Percentiles rank a stretch among this genome's conserved stretches.
phyloP scores from a whole-genome alignment of 2,113 vertebrate genomes.

The Periophthalmodon schlosseri region DNA sequence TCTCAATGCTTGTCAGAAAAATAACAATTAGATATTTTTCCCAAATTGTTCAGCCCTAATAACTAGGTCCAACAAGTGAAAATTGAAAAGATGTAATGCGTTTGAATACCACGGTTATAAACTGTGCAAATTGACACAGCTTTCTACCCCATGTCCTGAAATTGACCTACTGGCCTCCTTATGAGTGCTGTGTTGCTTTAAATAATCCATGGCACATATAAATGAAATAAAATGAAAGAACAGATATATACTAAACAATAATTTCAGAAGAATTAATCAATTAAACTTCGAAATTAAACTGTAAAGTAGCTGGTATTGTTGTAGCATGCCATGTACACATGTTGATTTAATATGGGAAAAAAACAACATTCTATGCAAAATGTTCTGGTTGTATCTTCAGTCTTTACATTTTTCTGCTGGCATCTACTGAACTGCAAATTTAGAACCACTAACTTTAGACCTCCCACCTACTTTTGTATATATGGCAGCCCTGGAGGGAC shows the following conservation, averaged over 20 bases:
- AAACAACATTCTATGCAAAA: not conserved
- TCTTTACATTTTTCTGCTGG: not conserved
- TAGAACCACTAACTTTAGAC: not conserved
- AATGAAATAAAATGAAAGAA: not conserved
- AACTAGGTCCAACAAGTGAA: too few relatives aligned
- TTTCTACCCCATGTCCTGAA: not conserved
- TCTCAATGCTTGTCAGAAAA: too few relatives aligned
- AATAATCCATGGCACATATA: not conserved
- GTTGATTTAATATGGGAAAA: not conserved
- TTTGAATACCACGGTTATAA: too few relatives aligned
- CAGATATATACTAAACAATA: not conserved
- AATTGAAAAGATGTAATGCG: too few relatives aligned
- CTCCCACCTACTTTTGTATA: not conserved
- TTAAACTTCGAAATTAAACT: not conserved
- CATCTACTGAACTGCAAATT: not conserved
- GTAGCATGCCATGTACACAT: not conserved
- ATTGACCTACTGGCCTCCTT: constrained; percentile 6
- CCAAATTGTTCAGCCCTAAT: too few relatives aligned
- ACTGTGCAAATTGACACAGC: not conserved
- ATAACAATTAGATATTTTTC: too few relatives aligned
- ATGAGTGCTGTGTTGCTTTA: not conserved
- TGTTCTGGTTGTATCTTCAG: not conserved
- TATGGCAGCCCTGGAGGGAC: constrained; percentile 10
- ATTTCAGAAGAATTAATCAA: not conserved
- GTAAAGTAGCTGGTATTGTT: not conserved